These are phyloP conservation scores for Chrysolina americana DNA, from an alignment of 2,888 invertebrate genomes.

Conservation along the genomic window DNA sequence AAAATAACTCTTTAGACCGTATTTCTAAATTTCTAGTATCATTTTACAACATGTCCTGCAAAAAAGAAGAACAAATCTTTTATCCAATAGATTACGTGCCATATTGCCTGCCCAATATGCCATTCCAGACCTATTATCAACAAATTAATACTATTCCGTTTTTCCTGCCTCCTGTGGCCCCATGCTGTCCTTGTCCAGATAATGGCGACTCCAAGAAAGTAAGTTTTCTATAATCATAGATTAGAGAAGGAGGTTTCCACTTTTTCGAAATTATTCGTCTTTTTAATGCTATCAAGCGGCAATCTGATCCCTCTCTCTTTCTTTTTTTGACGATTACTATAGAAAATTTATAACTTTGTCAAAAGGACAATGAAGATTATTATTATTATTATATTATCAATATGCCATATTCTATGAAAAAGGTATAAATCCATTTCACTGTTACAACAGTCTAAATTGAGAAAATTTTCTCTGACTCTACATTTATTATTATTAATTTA, in stretches of 20 bases:
- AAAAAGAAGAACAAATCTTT: conserved; percentile 12
- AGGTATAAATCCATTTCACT: no score
- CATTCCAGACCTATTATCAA: conserved; percentile 35
- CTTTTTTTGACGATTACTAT: no score
- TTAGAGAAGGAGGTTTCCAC: neutral
- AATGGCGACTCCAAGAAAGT: conserved; percentile 19
- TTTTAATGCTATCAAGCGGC: no score
- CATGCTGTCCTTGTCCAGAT: conserved; percentile 30
- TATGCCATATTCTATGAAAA: no score
- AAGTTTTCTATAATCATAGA: neutral
- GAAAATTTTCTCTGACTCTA: neutral
- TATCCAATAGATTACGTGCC: conserved; percentile 38
- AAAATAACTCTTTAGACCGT: neutral
- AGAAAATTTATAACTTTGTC: no score
- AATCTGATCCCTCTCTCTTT: no score
- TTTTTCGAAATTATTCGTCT: no score
- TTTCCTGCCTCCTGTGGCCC: conserved; percentile 27
- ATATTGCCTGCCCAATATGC: conserved; percentile 38
- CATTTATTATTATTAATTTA: neutral
- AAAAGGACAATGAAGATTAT: no score
- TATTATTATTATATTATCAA: no score
- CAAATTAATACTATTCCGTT: conserved; percentile 42
- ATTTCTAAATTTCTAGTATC: conserved; percentile 1
- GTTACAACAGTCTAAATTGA: no score
- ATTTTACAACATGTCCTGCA: conserved; percentile 5